phyloP scores from a whole-genome alignment of 2,888 invertebrate species.

The Bugula neritina region DNA sequence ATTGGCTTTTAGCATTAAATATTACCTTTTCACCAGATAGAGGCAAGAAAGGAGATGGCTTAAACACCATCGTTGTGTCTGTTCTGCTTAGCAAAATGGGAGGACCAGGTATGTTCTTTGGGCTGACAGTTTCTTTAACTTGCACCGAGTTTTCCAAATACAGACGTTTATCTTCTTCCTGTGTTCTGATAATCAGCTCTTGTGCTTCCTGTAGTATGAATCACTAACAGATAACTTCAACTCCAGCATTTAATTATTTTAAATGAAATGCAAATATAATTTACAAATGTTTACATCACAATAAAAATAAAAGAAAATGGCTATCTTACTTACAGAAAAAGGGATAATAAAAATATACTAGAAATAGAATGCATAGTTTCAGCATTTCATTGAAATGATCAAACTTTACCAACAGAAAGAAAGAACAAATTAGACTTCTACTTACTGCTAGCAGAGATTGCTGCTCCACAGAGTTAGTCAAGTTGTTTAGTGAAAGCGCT shows the following conservation, averaged over 20 bases:
- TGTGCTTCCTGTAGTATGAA: slow-evolving; percentile 45
- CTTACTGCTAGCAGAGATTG: slow-evolving; percentile 3
- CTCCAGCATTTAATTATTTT: too few relatives aligned
- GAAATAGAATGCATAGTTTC: too few relatives aligned
- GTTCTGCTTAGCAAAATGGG: slow-evolving; percentile 48
- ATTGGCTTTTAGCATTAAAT: too few relatives aligned
- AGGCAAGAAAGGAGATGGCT: slow-evolving; percentile 45
- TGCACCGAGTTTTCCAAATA: slow-evolving; percentile 41
- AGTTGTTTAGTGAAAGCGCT: slow-evolving; percentile 33
- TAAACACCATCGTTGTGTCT: slow-evolving; percentile 48
- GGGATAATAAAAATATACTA: too few relatives aligned
- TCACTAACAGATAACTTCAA: too few relatives aligned
- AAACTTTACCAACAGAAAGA: too few relatives aligned
- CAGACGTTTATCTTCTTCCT: slow-evolving; percentile 43
- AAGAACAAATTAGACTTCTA: too few relatives aligned
- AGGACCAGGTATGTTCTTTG: slow-evolving; percentile 42
- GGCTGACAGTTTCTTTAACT: slow-evolving; percentile 30
- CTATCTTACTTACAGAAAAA: too few relatives aligned
- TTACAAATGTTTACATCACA: too few relatives aligned
- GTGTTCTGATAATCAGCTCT: slow-evolving; percentile 40
- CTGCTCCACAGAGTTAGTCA: background rate
- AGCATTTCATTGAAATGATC: too few relatives aligned
- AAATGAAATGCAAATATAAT: too few relatives aligned
- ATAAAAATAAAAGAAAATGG: too few relatives aligned
- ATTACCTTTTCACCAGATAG: slow-evolving; percentile 42